phyloP scores from a whole-genome alignment of 2,797 vertebrate species.

The Alectoris magna region DNA sequence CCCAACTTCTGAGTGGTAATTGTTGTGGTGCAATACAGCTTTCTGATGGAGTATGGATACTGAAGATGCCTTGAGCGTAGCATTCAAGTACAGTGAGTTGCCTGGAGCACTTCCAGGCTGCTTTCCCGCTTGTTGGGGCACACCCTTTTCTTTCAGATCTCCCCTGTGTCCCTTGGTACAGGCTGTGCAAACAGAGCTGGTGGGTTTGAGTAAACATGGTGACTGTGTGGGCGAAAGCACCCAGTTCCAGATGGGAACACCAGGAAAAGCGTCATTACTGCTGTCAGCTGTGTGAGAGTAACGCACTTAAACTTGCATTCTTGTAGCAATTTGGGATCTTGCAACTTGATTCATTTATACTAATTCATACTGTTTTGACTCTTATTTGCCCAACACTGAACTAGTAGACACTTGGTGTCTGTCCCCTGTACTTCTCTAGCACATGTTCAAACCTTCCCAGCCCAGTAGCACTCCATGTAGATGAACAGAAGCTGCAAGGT shows the following conservation, averaged over 20 bases:
- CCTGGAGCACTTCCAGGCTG: background rate
- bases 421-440: background rate
- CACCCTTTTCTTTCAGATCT: background rate
- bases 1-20: background rate
- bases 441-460: background rate
- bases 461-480: fast-evolving
- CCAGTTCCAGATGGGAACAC: background rate
- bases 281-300: background rate
- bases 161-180: background rate
- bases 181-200: background rate
- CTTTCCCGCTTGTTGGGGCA: background rate
- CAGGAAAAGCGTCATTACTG: background rate
- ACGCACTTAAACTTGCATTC: background rate
- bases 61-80: background rate
- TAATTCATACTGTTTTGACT: background rate
- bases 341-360: background rate
- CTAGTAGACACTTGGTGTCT: fast-evolving
- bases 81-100: background rate
- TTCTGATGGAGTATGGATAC: background rate
- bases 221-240: background rate
- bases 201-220: background rate
- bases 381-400: background rate
- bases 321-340: background rate
- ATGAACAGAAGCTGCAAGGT: background rate
- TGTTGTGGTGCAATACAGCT: fast-evolving